phyloP scores from a whole-genome alignment of 92 coral and sea anemone species.

The Plumapathes pennacea region DNA sequence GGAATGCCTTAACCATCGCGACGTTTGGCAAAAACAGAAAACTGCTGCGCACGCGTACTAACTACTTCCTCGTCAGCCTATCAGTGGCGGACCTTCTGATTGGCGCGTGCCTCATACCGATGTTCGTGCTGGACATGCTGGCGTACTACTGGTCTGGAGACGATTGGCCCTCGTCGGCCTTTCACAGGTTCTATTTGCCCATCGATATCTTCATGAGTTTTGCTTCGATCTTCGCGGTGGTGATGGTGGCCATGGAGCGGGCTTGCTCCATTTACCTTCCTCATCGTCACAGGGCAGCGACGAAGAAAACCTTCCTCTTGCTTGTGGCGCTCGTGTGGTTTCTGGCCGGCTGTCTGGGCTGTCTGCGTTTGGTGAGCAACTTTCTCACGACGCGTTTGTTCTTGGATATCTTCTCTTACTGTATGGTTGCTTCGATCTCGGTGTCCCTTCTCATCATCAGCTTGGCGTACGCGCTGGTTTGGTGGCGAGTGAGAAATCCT shows the following conservation, averaged over 20 bases:
- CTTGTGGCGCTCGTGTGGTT: slow-evolving; percentile 69
- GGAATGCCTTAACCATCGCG: slow-evolving; percentile 72
- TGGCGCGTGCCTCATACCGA: slow-evolving; percentile 80
- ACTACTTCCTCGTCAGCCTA: slow-evolving; percentile 83
- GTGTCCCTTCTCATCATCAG: slow-evolving; percentile 51
- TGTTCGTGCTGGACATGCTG: slow-evolving; percentile 67
- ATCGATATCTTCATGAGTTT: slow-evolving; percentile 79
- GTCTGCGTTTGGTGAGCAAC: slow-evolving; percentile 48
- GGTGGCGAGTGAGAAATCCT: slow-evolving; percentile 70
- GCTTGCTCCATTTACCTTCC: slow-evolving; percentile 65
- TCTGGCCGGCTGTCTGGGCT: slow-evolving; percentile 61
- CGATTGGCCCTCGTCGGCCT: background rate
- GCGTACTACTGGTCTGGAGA: slow-evolving; percentile 24
- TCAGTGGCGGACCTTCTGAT: slow-evolving; percentile 81
- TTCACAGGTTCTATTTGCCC: slow-evolving; percentile 51
- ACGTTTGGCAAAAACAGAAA: slow-evolving; percentile 71
- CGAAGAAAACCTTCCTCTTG: slow-evolving; percentile 45
- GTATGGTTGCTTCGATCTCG: slow-evolving; percentile 56
- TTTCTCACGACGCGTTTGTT: slow-evolving; percentile 14
- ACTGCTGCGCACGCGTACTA: slow-evolving; percentile 77
- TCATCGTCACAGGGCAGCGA: slow-evolving; percentile 59
- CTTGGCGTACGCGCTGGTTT: slow-evolving; percentile 62
- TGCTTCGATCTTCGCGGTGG: slow-evolving; percentile 81
- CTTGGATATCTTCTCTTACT: slow-evolving; percentile 40
- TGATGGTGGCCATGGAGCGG: slow-evolving; percentile 74